phyloP scores from a whole-genome alignment of 2,888 invertebrate genomes.

The Trichogramma dendrolimi region DNA sequence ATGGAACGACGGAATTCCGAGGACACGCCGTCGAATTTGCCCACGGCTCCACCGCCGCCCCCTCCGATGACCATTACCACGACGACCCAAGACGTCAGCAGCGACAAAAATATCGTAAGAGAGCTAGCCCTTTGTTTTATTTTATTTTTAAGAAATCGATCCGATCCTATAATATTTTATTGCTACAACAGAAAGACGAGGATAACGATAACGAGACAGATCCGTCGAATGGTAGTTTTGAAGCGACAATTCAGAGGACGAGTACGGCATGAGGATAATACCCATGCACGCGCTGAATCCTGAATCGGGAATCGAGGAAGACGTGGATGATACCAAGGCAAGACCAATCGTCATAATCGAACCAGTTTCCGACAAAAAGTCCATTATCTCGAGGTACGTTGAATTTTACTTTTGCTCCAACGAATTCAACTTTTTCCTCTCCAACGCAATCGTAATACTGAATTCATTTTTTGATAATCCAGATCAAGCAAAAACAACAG shows the following conservation, averaged over 20 bases:
- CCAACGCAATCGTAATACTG: neutral
- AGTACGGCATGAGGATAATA: slow-evolving; percentile 43
- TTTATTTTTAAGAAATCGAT: too few relatives aligned
- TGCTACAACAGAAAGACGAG: slow-evolving; percentile 13
- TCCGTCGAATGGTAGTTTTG: slow-evolving; percentile 33
- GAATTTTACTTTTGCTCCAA: neutral
- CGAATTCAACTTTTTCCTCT: neutral
- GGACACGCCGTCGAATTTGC: slow-evolving; percentile 36
- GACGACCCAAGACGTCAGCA: neutral
- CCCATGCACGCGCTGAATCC: slow-evolving; percentile 9
- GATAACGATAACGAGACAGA: slow-evolving; percentile 26
- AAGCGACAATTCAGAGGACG: slow-evolving; percentile 43
- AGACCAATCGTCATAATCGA: slow-evolving; percentile 46
- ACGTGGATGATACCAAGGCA: slow-evolving; percentile 39
- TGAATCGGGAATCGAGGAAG: slow-evolving; percentile 31
- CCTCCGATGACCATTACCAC: slow-evolving; percentile 16
- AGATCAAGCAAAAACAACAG: slow-evolving; percentile 18
- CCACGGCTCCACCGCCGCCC: slow-evolving; percentile 6
- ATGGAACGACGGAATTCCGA: slow-evolving; percentile 50
- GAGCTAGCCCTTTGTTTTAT: slow-evolving; percentile 1
- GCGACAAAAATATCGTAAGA: neutral
- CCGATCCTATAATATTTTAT: too few relatives aligned
- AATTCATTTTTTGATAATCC: neutral
- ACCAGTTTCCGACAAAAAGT: slow-evolving; percentile 12
- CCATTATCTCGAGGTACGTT: slow-evolving; percentile 10